These are phyloP conservation scores for Platyscapa corneri DNA, from an alignment of 1,140 invertebrate genomes.

Conservation along the genomic window DNA sequence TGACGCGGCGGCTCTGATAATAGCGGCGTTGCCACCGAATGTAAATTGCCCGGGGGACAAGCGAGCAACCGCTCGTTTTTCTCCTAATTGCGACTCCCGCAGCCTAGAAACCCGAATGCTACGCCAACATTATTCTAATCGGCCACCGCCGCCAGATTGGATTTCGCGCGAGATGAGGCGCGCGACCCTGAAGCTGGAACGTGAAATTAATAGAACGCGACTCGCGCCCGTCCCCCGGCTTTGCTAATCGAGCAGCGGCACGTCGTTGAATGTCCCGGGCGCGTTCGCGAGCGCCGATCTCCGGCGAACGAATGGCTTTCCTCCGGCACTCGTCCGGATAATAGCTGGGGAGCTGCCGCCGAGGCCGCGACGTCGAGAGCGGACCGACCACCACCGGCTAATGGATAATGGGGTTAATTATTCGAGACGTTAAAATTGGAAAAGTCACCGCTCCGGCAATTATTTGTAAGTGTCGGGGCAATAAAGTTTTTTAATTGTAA, in stretches of 20 bases:
- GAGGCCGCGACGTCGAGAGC: too few species aligned
- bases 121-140: too few species aligned
- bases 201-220: too few species aligned
- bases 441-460: not conserved
- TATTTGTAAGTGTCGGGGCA: not conserved
- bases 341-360: not conserved
- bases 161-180: too few species aligned
- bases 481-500: not conserved
- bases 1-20: not conserved
- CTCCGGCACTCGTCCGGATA: not conserved
- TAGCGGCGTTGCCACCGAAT: not conserved
- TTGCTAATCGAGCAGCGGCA: too few species aligned
- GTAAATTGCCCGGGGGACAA: not conserved
- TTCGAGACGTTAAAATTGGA: not conserved
- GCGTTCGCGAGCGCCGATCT: not conserved
- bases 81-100: not conserved
- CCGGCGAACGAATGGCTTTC: not conserved
- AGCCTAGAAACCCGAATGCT: conserved; percentile 5
- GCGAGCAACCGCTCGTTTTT: not conserved
- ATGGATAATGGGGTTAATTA: not conserved
- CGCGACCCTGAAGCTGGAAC: too few species aligned
- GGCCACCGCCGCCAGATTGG: too few species aligned
- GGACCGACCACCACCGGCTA: too few species aligned
- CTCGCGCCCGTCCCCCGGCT: too few species aligned
- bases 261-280: too few species aligned